Base-by-base conservation (phyloP, 2,113 vertebrate species). In the Myrmecophaga tridactyla region DNA sequence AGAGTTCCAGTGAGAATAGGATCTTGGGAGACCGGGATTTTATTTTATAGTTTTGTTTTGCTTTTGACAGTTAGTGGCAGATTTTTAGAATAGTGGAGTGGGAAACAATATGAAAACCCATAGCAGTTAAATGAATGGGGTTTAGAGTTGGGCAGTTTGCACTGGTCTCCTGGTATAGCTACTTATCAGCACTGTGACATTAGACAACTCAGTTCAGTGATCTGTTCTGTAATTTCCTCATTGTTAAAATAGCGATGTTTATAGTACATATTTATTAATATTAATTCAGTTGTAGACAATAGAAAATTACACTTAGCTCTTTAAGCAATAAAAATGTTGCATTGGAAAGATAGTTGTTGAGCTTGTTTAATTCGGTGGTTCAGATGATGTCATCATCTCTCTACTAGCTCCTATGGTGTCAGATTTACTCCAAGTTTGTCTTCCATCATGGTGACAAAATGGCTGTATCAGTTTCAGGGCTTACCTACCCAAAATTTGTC, bases 1-100 rank as follows among this genome's bases (percentile, higher is more conserved):
- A 96, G 43, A 53, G 53, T 84, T 89, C 65, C 36, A 96, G 70
- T 86, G 90, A 93, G 48, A 96, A 90, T 25, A 63, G 78, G 67
- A 46, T 91, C 75, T 67, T 85, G 17, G 67, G 48, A 94, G 25
- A 60, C 4, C 80, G 72, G 13, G 46, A 83, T 86, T 27, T 46
- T 92, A 21, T 91, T 53, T 77, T 91, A 60, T 89, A 31, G 58
- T 29, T 31, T 81, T 65, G n/a, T 65, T 93, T 82, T 91, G n/a
- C 20, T 23, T 53, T 21, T 58, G 36, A 90, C 10, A 60, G 0
- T 72, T 41, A 60, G 4, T 14, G 12, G 34, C 46, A 95, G 76
- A 39, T 34, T 73, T 9, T 48, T n/a, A 46, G 60, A 72, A 81
- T 4, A 51, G 31, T n/a, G 67, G 77, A 73, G 41, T 73, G 27